Conservation (phyloP, 2,113 vertebrate species). For the Gallinago jamesoni region DNA sequence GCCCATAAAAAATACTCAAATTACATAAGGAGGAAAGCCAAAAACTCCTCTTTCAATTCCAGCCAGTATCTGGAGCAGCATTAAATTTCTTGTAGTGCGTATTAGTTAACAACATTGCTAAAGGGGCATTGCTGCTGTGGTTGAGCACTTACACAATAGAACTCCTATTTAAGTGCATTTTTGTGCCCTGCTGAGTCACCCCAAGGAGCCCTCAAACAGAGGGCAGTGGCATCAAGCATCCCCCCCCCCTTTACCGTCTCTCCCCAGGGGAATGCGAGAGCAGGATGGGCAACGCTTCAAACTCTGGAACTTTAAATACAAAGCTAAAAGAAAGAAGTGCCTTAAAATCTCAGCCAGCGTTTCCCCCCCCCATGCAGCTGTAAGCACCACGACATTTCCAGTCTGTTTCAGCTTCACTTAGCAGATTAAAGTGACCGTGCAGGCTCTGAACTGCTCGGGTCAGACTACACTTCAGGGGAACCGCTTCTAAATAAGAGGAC, state of each 20-base stretch:
- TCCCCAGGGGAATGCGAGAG: background rate
- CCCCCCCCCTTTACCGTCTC: background rate
- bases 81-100: background rate
- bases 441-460: background rate
- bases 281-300: background rate
- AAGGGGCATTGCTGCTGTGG: conserved; percentile 8
- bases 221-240: background rate
- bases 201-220: conserved; percentile 31
- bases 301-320: background rate
- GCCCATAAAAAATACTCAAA: background rate
- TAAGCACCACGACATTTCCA: background rate
- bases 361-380: background rate
- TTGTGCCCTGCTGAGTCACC: conserved; percentile 46
- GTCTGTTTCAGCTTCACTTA: conserved; percentile 25
- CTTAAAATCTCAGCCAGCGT: background rate
- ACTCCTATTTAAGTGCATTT: conserved; percentile 13
- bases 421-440: background rate
- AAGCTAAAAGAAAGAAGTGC: background rate
- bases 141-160: background rate
- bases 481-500: background rate
- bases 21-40: background rate
- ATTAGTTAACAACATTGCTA: conserved; percentile 33
- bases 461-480: background rate
- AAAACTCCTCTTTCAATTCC: background rate
- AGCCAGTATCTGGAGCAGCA: background rate